Conservation (phyloP, 2,888 invertebrate genomes). For the Prosopocoilus inquinatus region DNA sequence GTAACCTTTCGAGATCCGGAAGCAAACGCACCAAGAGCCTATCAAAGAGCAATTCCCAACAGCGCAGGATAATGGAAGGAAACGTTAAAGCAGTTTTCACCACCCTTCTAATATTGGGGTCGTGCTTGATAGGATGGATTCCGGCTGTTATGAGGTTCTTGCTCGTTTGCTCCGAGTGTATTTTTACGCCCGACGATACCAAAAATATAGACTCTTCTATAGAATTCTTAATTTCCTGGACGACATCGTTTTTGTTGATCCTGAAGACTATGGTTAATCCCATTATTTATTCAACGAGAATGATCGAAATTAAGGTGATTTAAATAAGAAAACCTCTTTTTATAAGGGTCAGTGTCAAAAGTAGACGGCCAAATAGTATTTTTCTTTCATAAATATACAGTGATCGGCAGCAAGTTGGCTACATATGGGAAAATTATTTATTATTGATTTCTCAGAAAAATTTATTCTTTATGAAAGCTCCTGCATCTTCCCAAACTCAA, state of each 20-base stretch:
- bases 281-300: conserved; percentile 64
- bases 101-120: conserved; percentile 62
- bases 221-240: conserved; percentile 28
- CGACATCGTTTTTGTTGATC: conserved; percentile 57
- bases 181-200: conserved; percentile 31
- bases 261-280: conserved; percentile 64
- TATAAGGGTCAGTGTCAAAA: no score
- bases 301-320: conserved; percentile 62
- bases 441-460: no score
- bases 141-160: conserved; percentile 59
- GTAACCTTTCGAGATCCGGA: conserved; percentile 48
- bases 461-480: no score
- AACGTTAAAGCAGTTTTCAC: conserved; percentile 61
- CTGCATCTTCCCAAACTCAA: no score
- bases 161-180: conserved; percentile 54
- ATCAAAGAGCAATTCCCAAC: conserved; percentile 32
- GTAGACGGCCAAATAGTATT: no score
- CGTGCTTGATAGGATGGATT: conserved; percentile 61
- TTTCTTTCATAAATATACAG: no score
- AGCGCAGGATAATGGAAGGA: conserved; percentile 47
- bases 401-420: no score
- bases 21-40: conserved; percentile 38
- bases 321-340: no score
- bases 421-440: no score
- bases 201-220: conserved; percentile 9